These are phyloP conservation scores for Phalanger gymnotis DNA, from an alignment of 2,797 vertebrate species.

Conservation along the genomic window DNA sequence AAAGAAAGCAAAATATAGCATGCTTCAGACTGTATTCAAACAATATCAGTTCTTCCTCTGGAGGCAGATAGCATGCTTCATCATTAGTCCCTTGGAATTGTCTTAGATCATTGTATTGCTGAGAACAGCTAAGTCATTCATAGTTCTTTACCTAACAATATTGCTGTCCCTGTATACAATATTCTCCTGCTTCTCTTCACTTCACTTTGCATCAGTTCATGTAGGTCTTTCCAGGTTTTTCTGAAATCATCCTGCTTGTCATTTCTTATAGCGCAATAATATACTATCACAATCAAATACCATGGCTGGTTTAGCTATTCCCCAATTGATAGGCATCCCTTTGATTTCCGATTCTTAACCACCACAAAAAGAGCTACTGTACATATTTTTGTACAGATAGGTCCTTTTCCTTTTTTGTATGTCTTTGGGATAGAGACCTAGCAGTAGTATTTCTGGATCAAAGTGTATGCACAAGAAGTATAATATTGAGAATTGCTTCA, in stretches of 20 bases:
- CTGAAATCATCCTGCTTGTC: neutral
- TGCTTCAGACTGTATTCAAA: neutral
- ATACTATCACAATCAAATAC: neutral
- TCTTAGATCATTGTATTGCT: neutral
- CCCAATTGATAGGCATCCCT: neutral
- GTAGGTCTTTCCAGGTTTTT: neutral
- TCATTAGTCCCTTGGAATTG: neutral
- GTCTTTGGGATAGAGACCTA: neutral
- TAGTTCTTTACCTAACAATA: neutral
- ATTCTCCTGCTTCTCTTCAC: neutral
- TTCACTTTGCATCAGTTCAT: neutral
- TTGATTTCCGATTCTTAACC: neutral
- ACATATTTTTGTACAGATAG: neutral
- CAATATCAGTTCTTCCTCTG: neutral
- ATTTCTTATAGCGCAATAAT: neutral
- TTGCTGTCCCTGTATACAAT: neutral
- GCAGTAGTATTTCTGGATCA: neutral
- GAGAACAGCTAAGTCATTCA: neutral
- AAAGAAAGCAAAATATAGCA: neutral
- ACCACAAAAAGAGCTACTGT: neutral
- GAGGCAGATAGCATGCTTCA: neutral
- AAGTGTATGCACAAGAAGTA: slow-evolving; percentile 23
- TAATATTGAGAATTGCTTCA: slow-evolving; percentile 51
- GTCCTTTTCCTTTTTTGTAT: neutral
- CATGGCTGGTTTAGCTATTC: neutral